Conservation (phyloP, 2,797 vertebrate species). For the Hoplostethus mediterraneus region DNA sequence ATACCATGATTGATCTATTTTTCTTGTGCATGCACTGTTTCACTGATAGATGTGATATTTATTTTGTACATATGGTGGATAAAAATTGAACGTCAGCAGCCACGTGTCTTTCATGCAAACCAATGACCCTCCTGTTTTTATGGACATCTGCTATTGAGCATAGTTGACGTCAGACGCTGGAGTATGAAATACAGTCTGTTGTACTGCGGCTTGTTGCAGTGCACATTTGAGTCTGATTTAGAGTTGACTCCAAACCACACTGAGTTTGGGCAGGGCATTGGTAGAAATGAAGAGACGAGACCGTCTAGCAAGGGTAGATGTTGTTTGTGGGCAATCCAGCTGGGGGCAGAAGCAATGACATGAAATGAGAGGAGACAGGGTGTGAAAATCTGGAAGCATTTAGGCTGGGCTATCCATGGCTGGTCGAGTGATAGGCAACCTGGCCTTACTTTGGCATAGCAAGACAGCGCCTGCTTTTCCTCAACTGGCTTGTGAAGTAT, state of each 20-base stretch:
- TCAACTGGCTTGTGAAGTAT: constrained; percentile 46
- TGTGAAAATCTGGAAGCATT: constrained; percentile 75
- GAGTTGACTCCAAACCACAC: neutral
- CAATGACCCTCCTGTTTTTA: constrained; percentile 1
- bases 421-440: constrained; percentile 49
- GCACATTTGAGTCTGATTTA: neutral
- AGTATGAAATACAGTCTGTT: constrained; percentile 6
- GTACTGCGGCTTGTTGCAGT: neutral
- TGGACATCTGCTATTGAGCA: constrained; percentile 21
- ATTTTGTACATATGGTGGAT: neutral
- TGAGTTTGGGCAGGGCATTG: neutral
- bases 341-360: constrained; percentile 49
- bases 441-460: constrained; percentile 57
- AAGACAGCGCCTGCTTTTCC: constrained; percentile 58
- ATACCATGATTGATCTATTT: neutral
- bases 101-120: constrained; percentile 11
- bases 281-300: constrained; percentile 15
- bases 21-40: neutral
- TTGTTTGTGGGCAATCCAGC: constrained; percentile 35
- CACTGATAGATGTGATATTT: neutral
- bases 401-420: constrained; percentile 54
- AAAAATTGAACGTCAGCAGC: constrained; percentile 4
- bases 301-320: constrained; percentile 6
- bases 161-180: constrained; percentile 5
- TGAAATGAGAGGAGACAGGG: constrained; percentile 66